Percentiles rank a stretch among this genome's conserved stretches.
These are phyloP conservation scores for Nymphalis urticae DNA, from an alignment of 2,888 invertebrate species.

Conservation along the genomic window DNA sequence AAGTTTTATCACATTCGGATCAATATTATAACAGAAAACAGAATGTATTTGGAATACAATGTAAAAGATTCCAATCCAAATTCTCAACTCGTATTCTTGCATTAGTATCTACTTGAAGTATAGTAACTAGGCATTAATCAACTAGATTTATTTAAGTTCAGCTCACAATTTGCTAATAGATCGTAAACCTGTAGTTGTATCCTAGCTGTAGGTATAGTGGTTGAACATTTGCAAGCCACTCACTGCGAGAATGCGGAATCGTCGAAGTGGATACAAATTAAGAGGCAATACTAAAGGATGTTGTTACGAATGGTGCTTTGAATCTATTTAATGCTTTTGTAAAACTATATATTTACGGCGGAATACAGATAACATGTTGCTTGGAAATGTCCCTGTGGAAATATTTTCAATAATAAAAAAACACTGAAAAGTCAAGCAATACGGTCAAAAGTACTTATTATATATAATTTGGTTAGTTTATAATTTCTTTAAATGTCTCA, in stretches of 20 bases:
- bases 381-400: neutral
- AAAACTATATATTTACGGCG: neutral
- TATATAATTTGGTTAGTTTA: no score
- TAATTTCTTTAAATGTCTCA: no score
- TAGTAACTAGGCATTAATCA: neutral
- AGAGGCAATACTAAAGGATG: conserved; percentile 24
- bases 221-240: conserved; percentile 30
- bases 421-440: no score
- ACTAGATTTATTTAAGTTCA: conserved; percentile 8
- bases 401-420: no score
- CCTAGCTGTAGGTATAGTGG: conserved; percentile 22
- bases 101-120: no score
- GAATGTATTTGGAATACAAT: no score
- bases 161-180: conserved; percentile 15
- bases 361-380: neutral
- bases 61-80: no score
- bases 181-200: conserved; percentile 26
- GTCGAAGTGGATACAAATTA: conserved; percentile 37
- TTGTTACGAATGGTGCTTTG: neutral
- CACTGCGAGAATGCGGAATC: conserved; percentile 63
- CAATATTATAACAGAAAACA: no score
- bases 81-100: no score
- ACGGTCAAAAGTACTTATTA: no score
- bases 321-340: conserved; percentile 3
- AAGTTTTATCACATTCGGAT: no score